Percentiles rank a stretch among this genome's conserved stretches.
Conservation (phyloP, 2,888 invertebrate genomes). For the Ophion costatus region DNA sequence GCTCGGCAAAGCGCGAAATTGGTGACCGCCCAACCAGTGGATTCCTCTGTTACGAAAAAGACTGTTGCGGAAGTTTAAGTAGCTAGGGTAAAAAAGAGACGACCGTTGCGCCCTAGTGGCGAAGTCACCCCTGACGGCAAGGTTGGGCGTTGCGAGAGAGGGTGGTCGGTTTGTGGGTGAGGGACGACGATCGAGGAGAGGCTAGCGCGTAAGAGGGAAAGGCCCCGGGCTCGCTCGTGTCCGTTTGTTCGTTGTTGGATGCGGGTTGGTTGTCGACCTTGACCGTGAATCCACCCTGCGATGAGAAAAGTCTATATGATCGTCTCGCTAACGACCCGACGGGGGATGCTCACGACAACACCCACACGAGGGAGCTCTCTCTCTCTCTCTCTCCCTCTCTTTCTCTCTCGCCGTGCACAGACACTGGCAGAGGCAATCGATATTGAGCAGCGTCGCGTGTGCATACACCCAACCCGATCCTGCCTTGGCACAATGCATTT, state of each 20-base stretch:
- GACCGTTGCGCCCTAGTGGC: not conserved
- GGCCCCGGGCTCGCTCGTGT: conserved; percentile 29
- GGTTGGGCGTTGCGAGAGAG: not conserved
- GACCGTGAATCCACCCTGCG: conserved; percentile 74
- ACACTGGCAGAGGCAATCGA: conserved; percentile 65
- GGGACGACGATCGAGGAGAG: conserved; percentile 40
- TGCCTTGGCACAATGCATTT: conserved; percentile 12
- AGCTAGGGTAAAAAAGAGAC: conserved; percentile 1
- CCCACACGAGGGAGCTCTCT: conserved; percentile 39
- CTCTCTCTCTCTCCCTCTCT: conserved; percentile 20
- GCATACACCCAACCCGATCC: conserved; percentile 4
- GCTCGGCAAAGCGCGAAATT: conserved; percentile 47
- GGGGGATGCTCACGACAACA: conserved; percentile 70
- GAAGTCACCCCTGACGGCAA: not conserved
- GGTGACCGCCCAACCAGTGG: not conserved
- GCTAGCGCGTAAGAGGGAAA: conserved; percentile 12
- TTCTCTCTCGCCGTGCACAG: conserved; percentile 1
- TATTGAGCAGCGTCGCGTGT: conserved; percentile 30
- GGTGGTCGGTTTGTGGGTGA: conserved; percentile 26
- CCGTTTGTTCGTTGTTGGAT: too few species aligned
- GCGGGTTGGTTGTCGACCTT: conserved; percentile 74
- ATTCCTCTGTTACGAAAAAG: conserved; percentile 5
- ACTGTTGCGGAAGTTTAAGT: not conserved
- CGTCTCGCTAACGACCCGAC: conserved; percentile 53
- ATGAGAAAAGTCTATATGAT: not conserved